Base-by-base conservation (phyloP, 2,888 invertebrate species). In the Parthenolecanium corni region DNA sequence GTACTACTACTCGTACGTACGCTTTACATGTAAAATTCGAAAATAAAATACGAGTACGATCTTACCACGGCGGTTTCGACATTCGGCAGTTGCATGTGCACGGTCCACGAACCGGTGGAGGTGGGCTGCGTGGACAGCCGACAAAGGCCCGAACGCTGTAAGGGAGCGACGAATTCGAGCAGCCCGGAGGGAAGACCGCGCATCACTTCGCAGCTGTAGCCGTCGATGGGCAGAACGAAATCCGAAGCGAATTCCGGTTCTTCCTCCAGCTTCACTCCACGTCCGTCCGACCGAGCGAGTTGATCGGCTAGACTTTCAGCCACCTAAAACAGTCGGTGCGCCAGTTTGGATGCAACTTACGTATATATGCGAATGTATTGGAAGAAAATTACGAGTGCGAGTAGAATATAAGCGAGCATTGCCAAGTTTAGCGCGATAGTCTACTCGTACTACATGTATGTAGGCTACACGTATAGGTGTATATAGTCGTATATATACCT, bases 201-300 rank as follows among this genome's bases (percentile, higher is more conserved):
- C 57, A 93, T 90, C 64, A 94, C 91, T 75, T 97, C 96, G 72
- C 93, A 94, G 72, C 94, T 94, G 76, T 94, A 96, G 20, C 95
- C 97, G 76, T 98, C 97, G 72, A 96, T 95, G 1, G 98, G 97
- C 64, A 97, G 80, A 52, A 98, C 77, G 68, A 98, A 84, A 1
- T 92, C 92, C 64, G 96, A 79, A 70, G 89, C 88, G 46, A 97
- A 80, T 70, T 89, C 86, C 31, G 86, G 85, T 72, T 95, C 94
- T 74, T 97, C 95, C 72, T 96, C 94, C 57, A 97, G 75, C 0
- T 87, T 56, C 40, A 81, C 84, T 75, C 92, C 89, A 14, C 92
- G 80, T 0, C 94, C 95, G 72, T 96, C 94, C 1, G 89, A 87
- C 40, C 89, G 79, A 9, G 90, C 89, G 67, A 93, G 78, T 71